These are phyloP conservation scores for Crambe crambe DNA, from an alignment of 37 sponge, comb jelly and placozoan species.

Conservation along the genomic window DNA sequence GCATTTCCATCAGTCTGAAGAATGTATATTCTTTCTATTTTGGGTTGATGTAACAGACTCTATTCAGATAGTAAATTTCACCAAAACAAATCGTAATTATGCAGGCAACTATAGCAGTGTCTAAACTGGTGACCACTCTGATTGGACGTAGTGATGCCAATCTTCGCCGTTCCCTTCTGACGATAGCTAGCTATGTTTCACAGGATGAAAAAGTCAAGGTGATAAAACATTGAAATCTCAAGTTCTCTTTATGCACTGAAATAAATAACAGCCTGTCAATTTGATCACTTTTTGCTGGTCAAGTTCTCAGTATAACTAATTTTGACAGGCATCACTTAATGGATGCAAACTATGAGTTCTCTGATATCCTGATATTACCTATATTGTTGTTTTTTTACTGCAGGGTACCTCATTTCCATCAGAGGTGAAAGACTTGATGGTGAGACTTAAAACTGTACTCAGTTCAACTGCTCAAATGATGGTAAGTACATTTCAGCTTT, in stretches of 20 bases:
- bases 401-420: slow-evolving; percentile 66
- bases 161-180: slow-evolving; percentile 65
- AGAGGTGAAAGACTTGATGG: slow-evolving; percentile 83
- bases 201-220: slow-evolving; percentile 20
- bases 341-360: neutral
- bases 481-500: slow-evolving; percentile 29
- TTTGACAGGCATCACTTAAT: neutral
- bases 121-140: slow-evolving; percentile 61
- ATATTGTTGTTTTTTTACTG: neutral
- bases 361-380: neutral
- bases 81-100: neutral
- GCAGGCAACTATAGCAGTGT: slow-evolving; percentile 77
- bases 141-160: slow-evolving; percentile 54
- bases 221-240: neutral
- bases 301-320: neutral
- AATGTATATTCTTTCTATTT: neutral
- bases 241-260: neutral
- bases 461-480: slow-evolving; percentile 84
- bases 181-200: slow-evolving; percentile 35
- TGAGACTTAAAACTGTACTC: slow-evolving; percentile 80
- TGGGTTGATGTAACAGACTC: no score
- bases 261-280: neutral
- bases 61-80: no score
- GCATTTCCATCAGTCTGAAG: neutral
- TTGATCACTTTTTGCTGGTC: neutral